Evolutionary conservation across 2,888 invertebrate genomes (phyloP), one percentile per base, ranked within the genome.

Genomic region (Tinea trinotella): DNA sequence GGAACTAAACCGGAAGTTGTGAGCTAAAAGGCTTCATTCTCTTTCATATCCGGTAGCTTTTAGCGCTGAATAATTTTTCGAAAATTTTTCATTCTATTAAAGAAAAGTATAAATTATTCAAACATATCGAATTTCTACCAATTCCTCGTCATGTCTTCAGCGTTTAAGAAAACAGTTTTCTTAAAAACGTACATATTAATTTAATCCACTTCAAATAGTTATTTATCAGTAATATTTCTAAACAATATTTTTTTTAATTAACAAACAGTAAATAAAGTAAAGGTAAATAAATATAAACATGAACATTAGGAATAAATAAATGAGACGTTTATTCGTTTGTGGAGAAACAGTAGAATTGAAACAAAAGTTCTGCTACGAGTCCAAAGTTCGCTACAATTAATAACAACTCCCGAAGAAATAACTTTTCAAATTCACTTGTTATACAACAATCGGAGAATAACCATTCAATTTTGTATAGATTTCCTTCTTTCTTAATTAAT

Each of bases 31-130:
- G 66, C 68, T 62, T 56, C 59, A 59, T 65, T 64, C 65, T 66
- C 66, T 70, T 64, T 74, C 70, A 73, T 74, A 70, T 71, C 71
- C 70, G 67, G 64, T 60, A 58, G 66, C 64, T 68, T 69, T 64
- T 62, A 63, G 62, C 52, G 57, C 61, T 57, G 66, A 67, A 71
- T 70, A 65, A 64, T 56, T 58, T 62, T 60, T n/a, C 17, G 13
- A 36, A 35, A 18, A n/a, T n/a, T n/a, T n/a, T n/a, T n/a, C n/a
- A n/a, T n/a, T n/a, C n/a, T n/a, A n/a, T n/a, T n/a, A n/a, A n/a
- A n/a, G n/a, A n/a, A n/a, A n/a, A n/a, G n/a, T n/a, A n/a, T n/a
- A n/a, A n/a, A n/a, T n/a, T n/a, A n/a, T n/a, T n/a, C n/a, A n/a
- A n/a, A n/a, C n/a, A n/a, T n/a, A n/a, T n/a, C n/a, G n/a, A n/a